Evolutionary conservation across 92 coral and sea anemone species (phyloP).

Genomic region (Paramuricea clavata): DNA sequence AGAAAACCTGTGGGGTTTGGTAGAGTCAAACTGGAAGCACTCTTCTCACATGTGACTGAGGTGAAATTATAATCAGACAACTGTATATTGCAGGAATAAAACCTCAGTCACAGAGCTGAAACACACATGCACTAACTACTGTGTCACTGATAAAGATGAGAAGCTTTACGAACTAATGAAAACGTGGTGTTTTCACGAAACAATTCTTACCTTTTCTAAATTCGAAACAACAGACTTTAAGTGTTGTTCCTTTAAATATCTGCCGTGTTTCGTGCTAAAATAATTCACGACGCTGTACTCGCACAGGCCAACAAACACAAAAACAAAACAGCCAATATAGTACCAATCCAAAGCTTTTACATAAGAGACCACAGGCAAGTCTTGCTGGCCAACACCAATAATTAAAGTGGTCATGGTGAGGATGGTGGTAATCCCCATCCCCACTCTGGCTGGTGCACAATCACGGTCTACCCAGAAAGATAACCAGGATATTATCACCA

Average conservation of each 20-base stretch:
- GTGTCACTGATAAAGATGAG: no score
- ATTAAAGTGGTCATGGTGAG: constrained; percentile 91
- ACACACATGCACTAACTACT: no score
- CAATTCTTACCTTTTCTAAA: constrained; percentile 19
- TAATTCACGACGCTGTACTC: constrained; percentile 83
- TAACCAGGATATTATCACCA: constrained; percentile 86
- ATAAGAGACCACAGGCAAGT: constrained; percentile 88
- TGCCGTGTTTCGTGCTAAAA: constrained; percentile 34
- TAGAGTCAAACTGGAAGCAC: no score
- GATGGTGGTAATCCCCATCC: constrained; percentile 94
- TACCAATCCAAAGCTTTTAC: constrained; percentile 91
- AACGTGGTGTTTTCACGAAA: not conserved
- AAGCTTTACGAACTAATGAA: no score
- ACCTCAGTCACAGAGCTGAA: no score
- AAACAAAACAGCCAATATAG: constrained; percentile 78
- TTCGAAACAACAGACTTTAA: constrained; percentile 17
- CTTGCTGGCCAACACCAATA: constrained; percentile 87
- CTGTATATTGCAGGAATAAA: no score
- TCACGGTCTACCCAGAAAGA: constrained; percentile 88
- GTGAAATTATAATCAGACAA: no score
- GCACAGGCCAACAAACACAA: constrained; percentile 88
- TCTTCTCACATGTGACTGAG: no score
- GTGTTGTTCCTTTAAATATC: not conserved
- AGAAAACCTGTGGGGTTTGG: no score
- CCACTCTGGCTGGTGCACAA: constrained; percentile 94